phyloP scores from a whole-genome alignment of 2,113 vertebrate species.

The Bostrychus sinensis region DNA sequence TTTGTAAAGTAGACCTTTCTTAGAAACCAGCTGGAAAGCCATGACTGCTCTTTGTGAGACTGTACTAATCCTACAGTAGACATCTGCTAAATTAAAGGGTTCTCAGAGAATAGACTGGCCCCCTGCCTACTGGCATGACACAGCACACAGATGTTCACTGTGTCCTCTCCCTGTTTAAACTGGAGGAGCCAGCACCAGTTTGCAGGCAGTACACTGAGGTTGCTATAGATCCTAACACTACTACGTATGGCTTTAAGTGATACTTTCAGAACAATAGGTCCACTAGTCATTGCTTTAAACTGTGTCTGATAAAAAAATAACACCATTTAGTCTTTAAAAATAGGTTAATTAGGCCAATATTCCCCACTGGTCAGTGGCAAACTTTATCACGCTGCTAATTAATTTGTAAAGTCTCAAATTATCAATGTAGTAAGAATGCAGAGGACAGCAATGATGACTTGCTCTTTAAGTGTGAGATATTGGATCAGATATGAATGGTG shows the following conservation, averaged over 20 bases:
- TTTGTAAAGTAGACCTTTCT: conserved; percentile 43
- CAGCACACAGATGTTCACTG: conserved; percentile 69
- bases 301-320: conserved; percentile 66
- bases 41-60: conserved; percentile 55
- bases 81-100: conserved; percentile 78
- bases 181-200: conserved; percentile 32
- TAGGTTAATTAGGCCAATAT: conserved; percentile 76
- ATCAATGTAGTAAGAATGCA: conserved; percentile 56
- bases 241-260: neutral
- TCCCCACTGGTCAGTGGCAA: conserved; percentile 73
- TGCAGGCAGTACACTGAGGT: conserved; percentile 17
- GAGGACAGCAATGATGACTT: conserved; percentile 22
- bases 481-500: conserved; percentile 12
- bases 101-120: conserved; percentile 60
- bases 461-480: neutral
- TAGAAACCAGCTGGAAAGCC: conserved; percentile 60
- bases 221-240: too few species aligned
- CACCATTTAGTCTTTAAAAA: conserved; percentile 69
- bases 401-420: conserved; percentile 63
- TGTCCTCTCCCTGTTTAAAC: conserved; percentile 49
- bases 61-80: conserved; percentile 70
- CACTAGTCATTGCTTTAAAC: conserved; percentile 44
- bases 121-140: conserved; percentile 69
- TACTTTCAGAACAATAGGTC: conserved; percentile 45
- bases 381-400: conserved; percentile 71